These are phyloP conservation scores for Heliconius sara DNA, from an alignment of 2,888 invertebrate species.

Conservation along the genomic window DNA sequence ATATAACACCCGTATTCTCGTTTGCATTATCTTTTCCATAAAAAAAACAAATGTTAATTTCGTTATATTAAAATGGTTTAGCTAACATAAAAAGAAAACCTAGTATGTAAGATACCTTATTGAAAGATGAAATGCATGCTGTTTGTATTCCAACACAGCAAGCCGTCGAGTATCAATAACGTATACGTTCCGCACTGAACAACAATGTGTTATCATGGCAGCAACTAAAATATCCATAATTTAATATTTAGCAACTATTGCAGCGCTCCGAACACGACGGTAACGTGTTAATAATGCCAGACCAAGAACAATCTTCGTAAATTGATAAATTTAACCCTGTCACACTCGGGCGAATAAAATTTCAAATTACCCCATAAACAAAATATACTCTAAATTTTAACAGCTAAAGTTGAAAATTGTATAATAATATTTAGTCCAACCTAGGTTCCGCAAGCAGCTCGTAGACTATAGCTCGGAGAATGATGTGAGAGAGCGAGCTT, in stretches of 20 bases:
- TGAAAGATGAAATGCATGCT: conserved; percentile 25
- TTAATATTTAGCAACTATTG: conserved; percentile 71
- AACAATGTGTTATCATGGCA: conserved; percentile 43
- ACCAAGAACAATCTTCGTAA: conserved; percentile 75
- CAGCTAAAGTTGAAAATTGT: conserved; percentile 52
- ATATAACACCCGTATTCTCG: too few species aligned
- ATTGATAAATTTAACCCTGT: conserved; percentile 77
- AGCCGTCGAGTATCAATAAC: conserved; percentile 39
- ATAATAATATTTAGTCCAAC: conserved; percentile 51
- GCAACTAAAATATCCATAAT: conserved; percentile 63
- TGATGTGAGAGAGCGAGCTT: conserved; percentile 80
- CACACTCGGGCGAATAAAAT: conserved; percentile 63
- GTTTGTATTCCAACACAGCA: conserved; percentile 33
- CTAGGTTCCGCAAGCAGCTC: conserved; percentile 64
- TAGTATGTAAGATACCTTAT: conserved; percentile 28
- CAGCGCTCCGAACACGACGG: conserved; percentile 60
- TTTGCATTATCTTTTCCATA: too few species aligned
- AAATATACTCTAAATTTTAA: conserved; percentile 49
- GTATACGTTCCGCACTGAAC: conserved; percentile 35
- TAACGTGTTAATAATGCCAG: conserved; percentile 77
- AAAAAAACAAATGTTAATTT: too few species aligned
- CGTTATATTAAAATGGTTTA: conserved; percentile 22
- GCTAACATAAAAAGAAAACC: background rate
- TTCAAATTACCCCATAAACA: conserved; percentile 39
- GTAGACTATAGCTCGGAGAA: conserved; percentile 76